These are phyloP conservation scores for Hyles lineata DNA, from an alignment of 2,888 invertebrate genomes.

Conservation along the genomic window DNA sequence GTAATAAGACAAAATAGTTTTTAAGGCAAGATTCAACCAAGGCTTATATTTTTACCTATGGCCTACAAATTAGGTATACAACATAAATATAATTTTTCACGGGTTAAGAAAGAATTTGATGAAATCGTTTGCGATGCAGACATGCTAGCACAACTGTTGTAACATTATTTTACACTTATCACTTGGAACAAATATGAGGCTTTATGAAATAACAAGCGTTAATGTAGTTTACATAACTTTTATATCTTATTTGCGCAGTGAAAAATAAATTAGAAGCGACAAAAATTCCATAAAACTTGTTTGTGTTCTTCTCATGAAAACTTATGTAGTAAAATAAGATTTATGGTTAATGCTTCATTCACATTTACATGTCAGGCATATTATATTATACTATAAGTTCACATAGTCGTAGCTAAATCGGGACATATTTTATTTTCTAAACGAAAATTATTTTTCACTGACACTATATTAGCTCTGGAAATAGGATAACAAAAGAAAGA, in stretches of 20 bases:
- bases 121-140: too few relatives aligned
- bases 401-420: neutral
- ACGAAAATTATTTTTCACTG: too few relatives aligned
- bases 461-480: too few relatives aligned
- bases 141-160: too few relatives aligned
- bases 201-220: neutral
- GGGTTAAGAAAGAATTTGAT: too few relatives aligned
- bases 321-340: constrained; percentile 6
- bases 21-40: too few relatives aligned
- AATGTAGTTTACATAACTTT: neutral
- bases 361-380: neutral
- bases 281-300: neutral
- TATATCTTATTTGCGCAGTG: neutral
- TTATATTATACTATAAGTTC: neutral
- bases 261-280: neutral
- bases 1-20: too few relatives aligned
- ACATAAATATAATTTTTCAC: too few relatives aligned
- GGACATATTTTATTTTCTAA: too few relatives aligned
- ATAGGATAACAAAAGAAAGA: too few relatives aligned
- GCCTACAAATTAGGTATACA: too few relatives aligned
- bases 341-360: neutral
- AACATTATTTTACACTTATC: neutral
- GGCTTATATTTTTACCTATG: too few relatives aligned
- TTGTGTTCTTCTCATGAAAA: neutral
- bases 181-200: neutral